Base-by-base conservation (phyloP, 1,140 invertebrate species). In the Akabosia matsudoensis region DNA sequence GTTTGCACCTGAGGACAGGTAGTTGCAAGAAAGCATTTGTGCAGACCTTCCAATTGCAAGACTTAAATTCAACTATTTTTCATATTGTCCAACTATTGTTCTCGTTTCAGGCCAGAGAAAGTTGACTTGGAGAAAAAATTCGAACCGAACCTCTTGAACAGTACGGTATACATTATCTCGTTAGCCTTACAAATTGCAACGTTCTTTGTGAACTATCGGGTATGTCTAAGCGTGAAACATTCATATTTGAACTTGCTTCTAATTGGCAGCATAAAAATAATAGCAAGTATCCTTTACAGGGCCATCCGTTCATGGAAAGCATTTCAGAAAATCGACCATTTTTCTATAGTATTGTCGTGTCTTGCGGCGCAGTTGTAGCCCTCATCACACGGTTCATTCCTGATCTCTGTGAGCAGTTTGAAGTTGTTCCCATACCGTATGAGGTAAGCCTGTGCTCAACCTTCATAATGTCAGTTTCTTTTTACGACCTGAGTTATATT, bases 161-260 rank as follows among this genome's bases (percentile, higher is more conserved):
- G 96, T 81, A 97, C 96, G 28, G 97, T 99, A 2, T 99, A 99
- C 85, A 94, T 99, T 70, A 97, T 99, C 81, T 97, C 97, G 10
- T 93, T 99, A 90, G 90, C 96, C 10, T 86, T 99, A 73, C 98
- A 99, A 88, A 91, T 99, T 76, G 94, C 95, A 10, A 99, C 97
- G 51, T 99, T 99, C 87, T 96, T 96, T 74, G 96, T 99, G 54
- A 99, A 99, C 87, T 99, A 99, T 85, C 92, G 96, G 88, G 97
- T 98, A 88, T 86, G 86, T 86, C 67, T 24, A 45, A 45, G 7
- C 37, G 37, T 7, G 37, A 7, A 45, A 7, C 7, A n/a, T 56
- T 22, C 54, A n/a, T 13, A 13, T 56, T n/a, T 24, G 7, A n/a
- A 56, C 54, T 56, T 22, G 54, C 24, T 56, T 10, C 14, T 56